These are phyloP conservation scores for Pelmatolapia mariae DNA, from an alignment of 2,113 vertebrate genomes.

Conservation along the genomic window DNA sequence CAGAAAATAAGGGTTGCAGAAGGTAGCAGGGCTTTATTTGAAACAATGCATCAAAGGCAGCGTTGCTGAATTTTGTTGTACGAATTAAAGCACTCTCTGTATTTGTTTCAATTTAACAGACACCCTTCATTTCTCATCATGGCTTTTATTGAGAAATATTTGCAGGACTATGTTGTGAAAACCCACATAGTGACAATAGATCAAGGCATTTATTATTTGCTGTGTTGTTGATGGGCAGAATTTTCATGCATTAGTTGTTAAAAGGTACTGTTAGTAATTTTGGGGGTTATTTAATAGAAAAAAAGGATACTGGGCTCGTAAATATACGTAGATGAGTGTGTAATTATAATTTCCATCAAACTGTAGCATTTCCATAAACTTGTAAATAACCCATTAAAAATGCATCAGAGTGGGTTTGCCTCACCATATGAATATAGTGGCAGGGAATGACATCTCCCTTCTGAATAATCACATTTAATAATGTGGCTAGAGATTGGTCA, in stretches of 20 bases:
- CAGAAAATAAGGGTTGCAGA: background rate
- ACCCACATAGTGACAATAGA: background rate
- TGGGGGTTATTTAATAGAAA: background rate
- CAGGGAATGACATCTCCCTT: background rate
- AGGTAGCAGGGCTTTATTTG: background rate
- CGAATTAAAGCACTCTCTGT: background rate
- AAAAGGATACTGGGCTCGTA: background rate
- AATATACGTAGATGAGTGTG: background rate
- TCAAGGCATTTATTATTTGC: background rate
- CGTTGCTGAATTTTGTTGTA: background rate
- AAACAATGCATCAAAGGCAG: background rate
- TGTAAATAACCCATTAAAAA: background rate
- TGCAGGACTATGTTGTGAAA: background rate
- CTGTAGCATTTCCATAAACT: background rate
- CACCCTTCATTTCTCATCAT: background rate
- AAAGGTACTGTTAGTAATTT: rapidly evolving
- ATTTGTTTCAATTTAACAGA: background rate
- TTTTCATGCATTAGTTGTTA: background rate
- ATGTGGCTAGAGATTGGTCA: background rate
- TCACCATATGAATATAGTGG: background rate
- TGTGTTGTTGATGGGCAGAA: background rate
- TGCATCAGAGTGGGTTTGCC: background rate
- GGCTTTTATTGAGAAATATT: background rate
- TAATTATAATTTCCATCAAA: background rate
- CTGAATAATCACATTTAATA: background rate